Evolutionary conservation across 2,797 vertebrate species (phyloP).

Genomic region (Menidia menidia): DNA sequence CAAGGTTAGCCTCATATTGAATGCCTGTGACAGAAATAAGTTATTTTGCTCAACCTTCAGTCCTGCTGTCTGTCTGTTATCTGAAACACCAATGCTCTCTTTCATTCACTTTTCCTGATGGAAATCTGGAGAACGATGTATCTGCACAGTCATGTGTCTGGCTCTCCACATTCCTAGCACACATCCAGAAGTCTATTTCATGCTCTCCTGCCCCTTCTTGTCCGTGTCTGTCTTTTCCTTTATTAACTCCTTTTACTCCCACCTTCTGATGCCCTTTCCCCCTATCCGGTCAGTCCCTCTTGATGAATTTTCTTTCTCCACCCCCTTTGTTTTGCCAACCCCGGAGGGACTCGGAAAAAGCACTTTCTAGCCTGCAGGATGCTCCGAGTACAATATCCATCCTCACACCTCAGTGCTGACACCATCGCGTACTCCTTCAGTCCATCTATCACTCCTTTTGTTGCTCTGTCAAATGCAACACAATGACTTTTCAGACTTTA

Average conservation of each 20-base stretch:
- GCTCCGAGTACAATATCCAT: constrained; percentile 55
- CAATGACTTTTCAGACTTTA: constrained; percentile 39
- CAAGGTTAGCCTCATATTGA: not conserved
- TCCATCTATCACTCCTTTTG: constrained; percentile 24
- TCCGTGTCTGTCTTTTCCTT: constrained; percentile 29
- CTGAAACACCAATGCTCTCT: not conserved
- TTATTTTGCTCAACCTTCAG: not conserved
- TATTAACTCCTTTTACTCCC: constrained; percentile 45
- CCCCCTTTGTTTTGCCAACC: constrained; percentile 26
- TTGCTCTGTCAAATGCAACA: constrained; percentile 34
- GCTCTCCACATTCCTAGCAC: constrained; percentile 23
- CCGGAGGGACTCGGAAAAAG: constrained; percentile 50
- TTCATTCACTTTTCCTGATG: constrained; percentile 12
- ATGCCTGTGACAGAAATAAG: not conserved
- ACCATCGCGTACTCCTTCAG: constrained; percentile 21
- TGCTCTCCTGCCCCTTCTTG: constrained; percentile 25
- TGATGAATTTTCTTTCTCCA: constrained; percentile 31
- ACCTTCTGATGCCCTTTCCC: constrained; percentile 41
- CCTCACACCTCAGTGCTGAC: constrained; percentile 20
- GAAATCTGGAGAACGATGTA: not conserved
- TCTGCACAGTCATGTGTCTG: constrained; percentile 6
- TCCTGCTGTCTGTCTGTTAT: not conserved
- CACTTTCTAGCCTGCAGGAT: constrained; percentile 68
- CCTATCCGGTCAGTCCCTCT: constrained; percentile 15
- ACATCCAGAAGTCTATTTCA: constrained; percentile 29